These are phyloP conservation scores for Solen grandis DNA, from an alignment of 1,140 invertebrate genomes.

Conservation along the genomic window DNA sequence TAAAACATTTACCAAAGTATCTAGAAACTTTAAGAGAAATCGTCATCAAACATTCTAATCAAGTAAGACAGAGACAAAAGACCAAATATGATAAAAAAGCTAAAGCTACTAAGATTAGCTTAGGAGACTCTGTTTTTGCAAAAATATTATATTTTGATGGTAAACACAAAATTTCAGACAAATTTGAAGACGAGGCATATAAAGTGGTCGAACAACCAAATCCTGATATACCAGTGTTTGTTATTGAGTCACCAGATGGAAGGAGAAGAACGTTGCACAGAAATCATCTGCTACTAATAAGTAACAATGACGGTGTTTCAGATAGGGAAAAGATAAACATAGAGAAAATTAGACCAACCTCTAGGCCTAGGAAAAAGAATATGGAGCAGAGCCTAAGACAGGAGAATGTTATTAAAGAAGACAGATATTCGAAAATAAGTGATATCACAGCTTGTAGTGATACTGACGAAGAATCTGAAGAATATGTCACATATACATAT, in stretches of 20 bases:
- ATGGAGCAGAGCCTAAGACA: no score
- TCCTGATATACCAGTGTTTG: slow-evolving; percentile 22
- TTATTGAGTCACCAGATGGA: not conserved
- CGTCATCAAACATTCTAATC: not conserved
- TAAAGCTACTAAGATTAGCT: not conserved
- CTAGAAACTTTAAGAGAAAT: no score
- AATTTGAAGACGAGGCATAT: slow-evolving; percentile 10
- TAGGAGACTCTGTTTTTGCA: not conserved
- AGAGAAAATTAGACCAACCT: no score
- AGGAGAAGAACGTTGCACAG: slow-evolving; percentile 4
- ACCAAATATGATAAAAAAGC: slow-evolving; percentile 8
- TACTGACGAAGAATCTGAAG: no score
- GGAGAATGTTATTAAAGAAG: no score
- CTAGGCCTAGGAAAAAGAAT: no score
- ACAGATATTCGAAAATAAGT: no score
- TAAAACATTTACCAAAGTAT: slow-evolving; percentile 18
- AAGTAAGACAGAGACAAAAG: slow-evolving; percentile 5
- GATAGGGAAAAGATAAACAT: no score
- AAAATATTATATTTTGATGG: slow-evolving; percentile 1
- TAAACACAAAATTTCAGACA: slow-evolving; percentile 12
- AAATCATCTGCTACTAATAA: slow-evolving; percentile 6
- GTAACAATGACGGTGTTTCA: no score
- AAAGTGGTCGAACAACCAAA: not conserved
- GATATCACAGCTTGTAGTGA: no score
- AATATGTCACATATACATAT: no score